Conservation (phyloP, 2,113 vertebrate genomes). For the Proteles cristata region DNA sequence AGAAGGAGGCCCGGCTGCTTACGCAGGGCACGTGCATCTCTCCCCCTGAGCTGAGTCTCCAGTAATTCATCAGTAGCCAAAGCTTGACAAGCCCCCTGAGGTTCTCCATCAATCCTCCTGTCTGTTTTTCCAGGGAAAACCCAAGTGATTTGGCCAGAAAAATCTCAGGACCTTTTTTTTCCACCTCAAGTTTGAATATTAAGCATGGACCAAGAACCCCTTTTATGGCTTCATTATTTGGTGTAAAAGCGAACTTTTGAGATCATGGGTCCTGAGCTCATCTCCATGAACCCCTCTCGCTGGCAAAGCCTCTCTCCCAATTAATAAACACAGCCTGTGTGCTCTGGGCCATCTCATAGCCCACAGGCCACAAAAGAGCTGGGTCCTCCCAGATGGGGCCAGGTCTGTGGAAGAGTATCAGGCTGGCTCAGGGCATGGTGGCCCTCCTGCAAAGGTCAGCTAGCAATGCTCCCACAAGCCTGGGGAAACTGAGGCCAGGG, state of each 20-base stretch:
- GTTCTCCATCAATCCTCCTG: not conserved
- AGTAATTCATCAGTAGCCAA: not conserved
- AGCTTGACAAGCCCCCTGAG: not conserved
- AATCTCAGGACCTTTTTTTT: not conserved
- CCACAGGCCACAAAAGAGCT: not conserved
- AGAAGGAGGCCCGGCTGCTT: not conserved
- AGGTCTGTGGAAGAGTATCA: not conserved
- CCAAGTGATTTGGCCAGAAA: not conserved
- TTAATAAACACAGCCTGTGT: not conserved
- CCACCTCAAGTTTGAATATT: not conserved
- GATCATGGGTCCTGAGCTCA: not conserved
- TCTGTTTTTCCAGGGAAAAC: conserved; percentile 25
- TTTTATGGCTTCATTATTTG: not conserved
- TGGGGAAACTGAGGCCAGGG: not conserved
- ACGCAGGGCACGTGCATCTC: not conserved
- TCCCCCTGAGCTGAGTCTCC: not conserved
- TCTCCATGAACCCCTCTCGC: not conserved
- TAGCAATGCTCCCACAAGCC: not conserved
- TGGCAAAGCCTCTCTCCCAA: not conserved
- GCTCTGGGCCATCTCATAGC: not conserved
- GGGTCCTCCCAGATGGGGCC: rapidly evolving
- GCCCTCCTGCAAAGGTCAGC: not conserved
- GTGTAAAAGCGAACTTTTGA: not conserved
- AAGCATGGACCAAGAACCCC: not conserved
- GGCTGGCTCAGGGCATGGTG: not conserved